Evolutionary conservation across 2,113 vertebrate species (phyloP), one percentile per base, ranked within the genome.

Genomic region (Lonchura striata): DNA sequence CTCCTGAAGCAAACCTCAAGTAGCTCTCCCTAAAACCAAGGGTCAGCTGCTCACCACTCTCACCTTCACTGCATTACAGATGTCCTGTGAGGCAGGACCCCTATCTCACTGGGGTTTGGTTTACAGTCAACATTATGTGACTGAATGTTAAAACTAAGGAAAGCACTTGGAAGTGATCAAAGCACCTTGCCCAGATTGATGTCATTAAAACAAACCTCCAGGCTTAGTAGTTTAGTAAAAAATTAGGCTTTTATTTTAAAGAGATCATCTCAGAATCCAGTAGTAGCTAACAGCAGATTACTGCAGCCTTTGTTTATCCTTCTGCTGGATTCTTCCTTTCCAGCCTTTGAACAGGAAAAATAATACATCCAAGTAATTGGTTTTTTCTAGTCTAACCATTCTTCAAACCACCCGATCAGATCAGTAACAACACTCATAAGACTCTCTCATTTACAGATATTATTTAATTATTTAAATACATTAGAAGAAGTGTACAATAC

Each of bases 101-200:
- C 33, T 37, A 0, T 33, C 60, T 75, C 35, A 42, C 10, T 47
- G 33, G 27, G 11, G 27, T 42, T 57, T 60, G 23, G 35, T 79
- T 85, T 75, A 54, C 23, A 59, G 65, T 30, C 74, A 81, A n/a
- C 13, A 53, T 17, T 31, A 15, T 1, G 2, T 1, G 6, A 47
- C 52, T 71, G 37, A 75, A 89, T 21, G 27, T 17, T 78, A 50
- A 94, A 27, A 47, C 27, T 80, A 75, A 79, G 65, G 68, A 97
- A 92, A 96, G 86, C 52, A 46, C 49, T 84, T 65, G 91, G 89
- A 93, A 86, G 44, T 27, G 27, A 72, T 79, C 70, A 88, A 72
- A 97, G 86, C 31, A 66, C 33, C 24, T 78, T 44, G 66, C 24
- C 20, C 57, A 53, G 91, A 82, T 57, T 72, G 17, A 78, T 2